Evolutionary conservation across 2,888 invertebrate genomes (phyloP).

Genomic region (Drosophila cracens): DNA sequence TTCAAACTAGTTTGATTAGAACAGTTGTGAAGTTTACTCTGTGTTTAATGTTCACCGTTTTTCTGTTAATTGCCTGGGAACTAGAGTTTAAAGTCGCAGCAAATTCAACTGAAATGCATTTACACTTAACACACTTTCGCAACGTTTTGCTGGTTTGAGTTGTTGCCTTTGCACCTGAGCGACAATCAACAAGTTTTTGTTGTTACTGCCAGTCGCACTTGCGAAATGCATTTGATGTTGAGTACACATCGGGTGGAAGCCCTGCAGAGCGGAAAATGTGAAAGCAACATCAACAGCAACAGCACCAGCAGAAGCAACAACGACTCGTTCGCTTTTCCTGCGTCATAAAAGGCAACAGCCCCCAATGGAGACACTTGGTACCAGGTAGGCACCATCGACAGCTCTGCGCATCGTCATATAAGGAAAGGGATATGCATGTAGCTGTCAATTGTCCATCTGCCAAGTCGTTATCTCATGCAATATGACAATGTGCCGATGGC

Average conservation of each 20-base stretch:
- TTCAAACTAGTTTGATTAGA: conserved; percentile 17
- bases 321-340: conserved; percentile 38
- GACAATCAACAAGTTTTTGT: conserved; percentile 70
- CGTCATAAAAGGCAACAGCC: conserved; percentile 40
- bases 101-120: conserved; percentile 51
- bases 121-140: conserved; percentile 62
- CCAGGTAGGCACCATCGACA: conserved; percentile 32
- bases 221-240: conserved; percentile 64
- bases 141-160: conserved; percentile 21
- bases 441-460: conserved; percentile 58
- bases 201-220: conserved; percentile 42
- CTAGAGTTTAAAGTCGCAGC: conserved; percentile 42
- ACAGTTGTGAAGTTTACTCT: conserved; percentile 17
- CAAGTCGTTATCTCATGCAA: conserved; percentile 68
- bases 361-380: conserved; percentile 40
- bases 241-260: conserved; percentile 35
- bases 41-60: conserved; percentile 18
- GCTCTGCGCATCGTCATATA: conserved; percentile 52
- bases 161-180: conserved; percentile 41
- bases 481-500: conserved; percentile 69
- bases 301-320: conserved; percentile 2
- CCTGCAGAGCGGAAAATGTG: conserved; percentile 44
- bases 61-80: conserved; percentile 37
- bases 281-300: conserved; percentile 27
- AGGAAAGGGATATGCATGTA: conserved; percentile 55